Conservation (phyloP, 2,113 vertebrate species). For the Actinemys pallida region DNA sequence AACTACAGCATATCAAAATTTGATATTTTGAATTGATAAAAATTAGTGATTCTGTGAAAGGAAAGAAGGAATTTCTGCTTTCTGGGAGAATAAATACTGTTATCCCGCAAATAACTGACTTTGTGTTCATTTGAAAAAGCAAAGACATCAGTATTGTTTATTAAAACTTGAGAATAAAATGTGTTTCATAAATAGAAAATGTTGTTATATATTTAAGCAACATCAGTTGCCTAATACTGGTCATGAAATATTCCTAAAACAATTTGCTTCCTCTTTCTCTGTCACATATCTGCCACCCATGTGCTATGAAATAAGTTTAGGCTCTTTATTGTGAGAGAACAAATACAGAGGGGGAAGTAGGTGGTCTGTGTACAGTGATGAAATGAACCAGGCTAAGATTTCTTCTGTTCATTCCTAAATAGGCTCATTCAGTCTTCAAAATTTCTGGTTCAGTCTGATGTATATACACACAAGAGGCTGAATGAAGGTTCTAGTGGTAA, state of each 20-base stretch:
- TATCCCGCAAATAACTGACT: neutral
- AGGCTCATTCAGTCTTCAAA: neutral
- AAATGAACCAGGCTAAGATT: neutral
- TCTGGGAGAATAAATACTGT: neutral
- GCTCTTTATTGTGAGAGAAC: neutral
- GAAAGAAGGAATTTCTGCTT: neutral
- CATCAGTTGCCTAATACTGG: neutral
- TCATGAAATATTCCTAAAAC: neutral
- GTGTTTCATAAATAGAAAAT: neutral
- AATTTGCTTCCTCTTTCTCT: neutral
- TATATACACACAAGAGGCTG: neutral
- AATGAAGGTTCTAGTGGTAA: neutral
- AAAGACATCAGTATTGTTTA: neutral
- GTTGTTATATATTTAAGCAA: neutral
- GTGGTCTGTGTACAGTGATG: neutral
- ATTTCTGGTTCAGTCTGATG: slow-evolving; percentile 36
- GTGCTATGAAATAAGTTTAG: neutral
- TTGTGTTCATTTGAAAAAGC: neutral
- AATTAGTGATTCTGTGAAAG: neutral
- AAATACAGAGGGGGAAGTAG: neutral
- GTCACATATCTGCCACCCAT: neutral
- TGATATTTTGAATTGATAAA: neutral
- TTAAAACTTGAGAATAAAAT: neutral
- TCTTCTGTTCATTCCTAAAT: neutral
- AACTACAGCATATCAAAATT: neutral